phyloP scores from a whole-genome alignment of 2,113 vertebrate species.

The Phylloscopus whistleri region DNA sequence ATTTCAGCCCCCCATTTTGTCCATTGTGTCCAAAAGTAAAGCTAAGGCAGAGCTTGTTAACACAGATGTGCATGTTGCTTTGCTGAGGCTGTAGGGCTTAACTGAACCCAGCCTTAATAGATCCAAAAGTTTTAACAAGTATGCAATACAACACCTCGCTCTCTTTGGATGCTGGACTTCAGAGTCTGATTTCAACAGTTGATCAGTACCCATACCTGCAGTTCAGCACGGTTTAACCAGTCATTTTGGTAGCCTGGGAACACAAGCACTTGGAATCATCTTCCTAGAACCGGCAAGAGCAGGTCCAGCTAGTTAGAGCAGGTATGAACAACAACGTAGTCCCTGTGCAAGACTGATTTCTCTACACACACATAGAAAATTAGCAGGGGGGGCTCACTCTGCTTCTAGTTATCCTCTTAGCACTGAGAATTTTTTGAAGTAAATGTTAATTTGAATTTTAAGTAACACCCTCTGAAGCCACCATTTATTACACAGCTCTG shows the following conservation, averaged over 20 bases:
- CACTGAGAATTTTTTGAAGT: not conserved
- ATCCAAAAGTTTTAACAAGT: not conserved
- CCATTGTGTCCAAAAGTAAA: rapidly evolving
- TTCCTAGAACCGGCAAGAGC: not conserved
- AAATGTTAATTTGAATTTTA: conserved; percentile 15
- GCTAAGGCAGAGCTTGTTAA: not conserved
- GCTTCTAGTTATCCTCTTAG: not conserved
- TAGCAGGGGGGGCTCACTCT: not conserved
- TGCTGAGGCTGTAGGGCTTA: not conserved
- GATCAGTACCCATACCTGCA: not conserved
- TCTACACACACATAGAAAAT: not conserved
- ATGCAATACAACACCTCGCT: rapidly evolving
- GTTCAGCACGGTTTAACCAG: not conserved
- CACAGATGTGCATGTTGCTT: not conserved
- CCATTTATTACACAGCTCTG: not conserved
- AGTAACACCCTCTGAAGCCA: not conserved
- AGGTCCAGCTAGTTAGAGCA: not conserved
- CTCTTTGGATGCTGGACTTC: not conserved
- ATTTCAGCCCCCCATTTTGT: not conserved
- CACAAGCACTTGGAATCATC: not conserved
- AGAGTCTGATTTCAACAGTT: not conserved
- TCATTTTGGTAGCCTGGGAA: not conserved
- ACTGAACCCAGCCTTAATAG: not conserved
- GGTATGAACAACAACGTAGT: not conserved
- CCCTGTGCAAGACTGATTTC: not conserved